phyloP scores from a whole-genome alignment of 2,797 vertebrate species.

The Peromyscus melanophrys region DNA sequence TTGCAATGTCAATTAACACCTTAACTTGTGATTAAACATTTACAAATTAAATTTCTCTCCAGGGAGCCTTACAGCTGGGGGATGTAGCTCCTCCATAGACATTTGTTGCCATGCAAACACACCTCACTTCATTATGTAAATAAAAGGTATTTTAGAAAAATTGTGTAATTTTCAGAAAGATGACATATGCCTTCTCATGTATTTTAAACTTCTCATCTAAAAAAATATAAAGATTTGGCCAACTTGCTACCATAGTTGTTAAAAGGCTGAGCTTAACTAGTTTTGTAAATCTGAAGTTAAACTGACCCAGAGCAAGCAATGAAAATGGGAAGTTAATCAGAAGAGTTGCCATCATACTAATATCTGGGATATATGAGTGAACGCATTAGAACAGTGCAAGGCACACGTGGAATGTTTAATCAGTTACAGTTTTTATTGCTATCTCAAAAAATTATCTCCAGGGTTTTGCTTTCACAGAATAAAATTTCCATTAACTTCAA shows the following conservation, averaged over 20 bases:
- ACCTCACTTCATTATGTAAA: slow-evolving; percentile 65
- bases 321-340: neutral
- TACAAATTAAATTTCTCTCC: slow-evolving; percentile 60
- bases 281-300: neutral
- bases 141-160: neutral
- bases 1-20: slow-evolving; percentile 58
- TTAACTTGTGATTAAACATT: slow-evolving; percentile 68
- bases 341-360: neutral
- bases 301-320: neutral
- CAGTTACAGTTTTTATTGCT: neutral
- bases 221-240: slow-evolving; percentile 16
- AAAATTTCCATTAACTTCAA: slow-evolving; percentile 17
- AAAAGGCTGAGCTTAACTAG: neutral
- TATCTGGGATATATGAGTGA: neutral
- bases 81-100: neutral
- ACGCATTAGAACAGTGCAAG: neutral
- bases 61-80: neutral
- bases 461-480: neutral
- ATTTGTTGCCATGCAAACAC: neutral
- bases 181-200: slow-evolving; percentile 19
- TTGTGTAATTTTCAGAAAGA: neutral
- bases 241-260: slow-evolving; percentile 18
- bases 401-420: neutral
- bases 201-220: slow-evolving; percentile 38
- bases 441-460: neutral